Base-by-base conservation (phyloP, 1,140 invertebrate genomes). In the Penaeus chinensis region DNA sequence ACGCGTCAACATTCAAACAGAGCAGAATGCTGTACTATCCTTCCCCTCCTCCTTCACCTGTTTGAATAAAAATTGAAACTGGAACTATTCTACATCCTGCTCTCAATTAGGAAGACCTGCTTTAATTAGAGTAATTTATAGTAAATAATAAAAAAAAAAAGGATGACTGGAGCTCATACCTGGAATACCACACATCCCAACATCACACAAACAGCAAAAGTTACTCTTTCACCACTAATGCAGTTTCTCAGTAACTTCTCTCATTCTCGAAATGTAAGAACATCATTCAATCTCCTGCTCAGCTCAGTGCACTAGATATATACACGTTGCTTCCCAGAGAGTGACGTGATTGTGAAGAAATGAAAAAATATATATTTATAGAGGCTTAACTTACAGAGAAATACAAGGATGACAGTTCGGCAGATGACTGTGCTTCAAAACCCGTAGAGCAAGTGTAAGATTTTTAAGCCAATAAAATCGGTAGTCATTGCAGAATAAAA, bases 31-130 rank as follows among this genome's bases (percentile, higher is more conserved):
- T 83, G 69, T 61, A 63, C 74, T 27, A 32, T 62, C 47, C 61
- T 60, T 62, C 77, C 47, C 63, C 84, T 78, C 77, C 77, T 81
- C 84, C 84, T 86, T 86, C 78, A 86, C 84, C 84, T 86, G 84
- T 81, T 86, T 47, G 74, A 86, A 86, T 74, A 86, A 86, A 85
- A 63, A 85, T 85, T 85, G 60, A 84, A 82, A 83, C 18, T 65
- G 7, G 74, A 47, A 65, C 74, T 85, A 76, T 85, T 47, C 69
- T 85, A 76, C 74, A 76, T 77, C 32, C 74, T 85, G 69, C 74
- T 85, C 69, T 65, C 83, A 78, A 37, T n/a, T 61, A 78, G 60
- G 83, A 78, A 78, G 74, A 85, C 61, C 37, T 84, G 71, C 19
- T 76, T 27, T 84, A 66, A 74, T 76, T 69, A 84, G 54, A 83